These are phyloP conservation scores for Cheilosia soror DNA, from an alignment of 2,888 invertebrate species.

Conservation along the genomic window DNA sequence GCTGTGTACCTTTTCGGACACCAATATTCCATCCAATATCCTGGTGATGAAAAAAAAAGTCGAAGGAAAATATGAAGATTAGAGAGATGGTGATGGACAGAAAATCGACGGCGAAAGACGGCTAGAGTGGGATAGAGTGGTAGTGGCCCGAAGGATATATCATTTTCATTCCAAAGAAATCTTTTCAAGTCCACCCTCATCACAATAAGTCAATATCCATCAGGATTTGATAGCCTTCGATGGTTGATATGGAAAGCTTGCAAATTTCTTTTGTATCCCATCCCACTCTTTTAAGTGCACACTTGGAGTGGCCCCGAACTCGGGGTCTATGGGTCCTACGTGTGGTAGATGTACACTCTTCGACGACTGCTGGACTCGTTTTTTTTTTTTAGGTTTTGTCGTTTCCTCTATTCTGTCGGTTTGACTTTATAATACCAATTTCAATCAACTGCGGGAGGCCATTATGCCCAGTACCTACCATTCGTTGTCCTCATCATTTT, in stretches of 20 bases:
- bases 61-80: slow-evolving; percentile 23
- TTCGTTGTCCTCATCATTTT: slow-evolving; percentile 65
- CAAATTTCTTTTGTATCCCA: slow-evolving; percentile 34
- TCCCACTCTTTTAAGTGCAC: slow-evolving; percentile 38
- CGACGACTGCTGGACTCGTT: slow-evolving; percentile 30
- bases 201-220: slow-evolving; percentile 71
- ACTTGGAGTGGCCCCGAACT: slow-evolving; percentile 35
- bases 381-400: slow-evolving; percentile 1
- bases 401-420: slow-evolving; percentile 35
- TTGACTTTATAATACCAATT: slow-evolving; percentile 72
- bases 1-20: slow-evolving; percentile 6
- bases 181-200: slow-evolving; percentile 68
- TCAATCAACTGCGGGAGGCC: slow-evolving; percentile 69
- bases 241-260: slow-evolving; percentile 68
- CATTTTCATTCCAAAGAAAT: slow-evolving; percentile 51
- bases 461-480: slow-evolving; percentile 69
- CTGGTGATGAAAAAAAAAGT: neutral
- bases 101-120: neutral
- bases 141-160: slow-evolving; percentile 50
- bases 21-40: slow-evolving; percentile 7
- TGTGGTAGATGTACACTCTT: slow-evolving; percentile 9
- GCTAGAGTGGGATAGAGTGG: neutral
- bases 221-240: slow-evolving; percentile 66
- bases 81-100: slow-evolving; percentile 37
- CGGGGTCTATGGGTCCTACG: slow-evolving; percentile 32